Evolutionary conservation across 2,888 invertebrate genomes (phyloP), one percentile per base, ranked within the genome.

Genomic region (Mamestra brassicae): DNA sequence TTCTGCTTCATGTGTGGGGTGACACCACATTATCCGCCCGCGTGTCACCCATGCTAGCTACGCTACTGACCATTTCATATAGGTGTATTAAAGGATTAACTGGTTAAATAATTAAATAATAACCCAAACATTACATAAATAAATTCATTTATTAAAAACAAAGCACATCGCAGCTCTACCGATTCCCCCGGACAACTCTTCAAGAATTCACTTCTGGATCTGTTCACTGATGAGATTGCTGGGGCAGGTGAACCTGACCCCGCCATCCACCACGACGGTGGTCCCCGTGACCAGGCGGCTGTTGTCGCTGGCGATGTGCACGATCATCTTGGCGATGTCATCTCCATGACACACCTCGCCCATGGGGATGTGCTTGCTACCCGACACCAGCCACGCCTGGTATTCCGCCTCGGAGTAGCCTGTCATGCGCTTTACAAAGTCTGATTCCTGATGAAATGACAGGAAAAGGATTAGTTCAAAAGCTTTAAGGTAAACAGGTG

Each of bases 261-360:
- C 88, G 0, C 91, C 91, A 52, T 91, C 91, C 5, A 91, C 88
- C 6, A 81, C 87, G 4, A 91, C 73, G 15, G 88, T 58, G 8
- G 86, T 97, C 1, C 99, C 99, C 2, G 99, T 99, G 50, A 98
- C 98, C 90, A 98, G 98, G 78, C 98, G 98, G n/a, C 98, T 97
- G 81, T 97, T 97, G 68, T 98, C 97, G 71, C 98, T 98, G 11
- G 99, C 99, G 68, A 99, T 95, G 92, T 98, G 99, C 7, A 97
- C 97, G 77, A 99, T 98, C 4, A 98, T 97, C 72, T 97, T 97
- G 0, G 99, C 98, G 3, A 99, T 98, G 95, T 99, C 99, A 4
- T 97, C 96, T 0, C 84, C 83, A 11, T 58, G 26, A 65, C 91
- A 90, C 42, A 61, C 85, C 47, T 72, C 66, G 0, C 88, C 83